A percentile compares a stretch with the other conserved stretches of the same genome.
Conservation (phyloP, 1,140 invertebrate genomes). For the Doryteuthis pealeii region DNA sequence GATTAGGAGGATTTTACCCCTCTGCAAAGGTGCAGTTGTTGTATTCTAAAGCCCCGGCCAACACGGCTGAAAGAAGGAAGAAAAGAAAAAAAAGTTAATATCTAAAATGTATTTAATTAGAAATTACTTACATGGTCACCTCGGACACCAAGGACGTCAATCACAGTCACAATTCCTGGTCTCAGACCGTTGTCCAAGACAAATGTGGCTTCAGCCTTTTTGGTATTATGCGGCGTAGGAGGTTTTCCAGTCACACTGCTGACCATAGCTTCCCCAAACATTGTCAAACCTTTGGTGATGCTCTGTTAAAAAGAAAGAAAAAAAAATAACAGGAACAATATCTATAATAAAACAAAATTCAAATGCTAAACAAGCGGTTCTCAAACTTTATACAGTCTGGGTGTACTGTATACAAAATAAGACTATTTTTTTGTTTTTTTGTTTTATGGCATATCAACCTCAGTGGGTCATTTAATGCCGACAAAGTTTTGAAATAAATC, state of each 20-base stretch:
- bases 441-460: too few relatives aligned
- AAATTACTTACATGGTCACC: conserved; percentile 42
- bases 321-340: neutral
- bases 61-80: too few relatives aligned
- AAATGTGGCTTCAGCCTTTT: conserved; percentile 34
- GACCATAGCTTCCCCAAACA: conserved; percentile 91
- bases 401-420: too few relatives aligned
- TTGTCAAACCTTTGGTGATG: conserved; percentile 65
- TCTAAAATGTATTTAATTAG: too few relatives aligned
- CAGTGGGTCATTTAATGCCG: too few relatives aligned
- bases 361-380: neutral
- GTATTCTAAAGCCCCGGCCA: too few relatives aligned
- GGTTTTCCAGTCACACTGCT: conserved; percentile 78
- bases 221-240: conserved; percentile 36
- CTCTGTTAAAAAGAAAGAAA: conserved; percentile 46
- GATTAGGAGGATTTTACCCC: too few relatives aligned
- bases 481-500: too few relatives aligned
- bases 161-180: conserved; percentile 83
- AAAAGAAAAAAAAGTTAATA: too few relatives aligned
- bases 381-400: too few relatives aligned
- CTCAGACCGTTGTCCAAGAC: conserved; percentile 56
- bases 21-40: too few relatives aligned
- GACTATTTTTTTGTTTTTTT: too few relatives aligned
- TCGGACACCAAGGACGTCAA: conserved; percentile 72
- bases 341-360: neutral